Evolutionary conservation across 2,797 vertebrate genomes (phyloP).

Genomic region (Sebastes matsubarae): DNA sequence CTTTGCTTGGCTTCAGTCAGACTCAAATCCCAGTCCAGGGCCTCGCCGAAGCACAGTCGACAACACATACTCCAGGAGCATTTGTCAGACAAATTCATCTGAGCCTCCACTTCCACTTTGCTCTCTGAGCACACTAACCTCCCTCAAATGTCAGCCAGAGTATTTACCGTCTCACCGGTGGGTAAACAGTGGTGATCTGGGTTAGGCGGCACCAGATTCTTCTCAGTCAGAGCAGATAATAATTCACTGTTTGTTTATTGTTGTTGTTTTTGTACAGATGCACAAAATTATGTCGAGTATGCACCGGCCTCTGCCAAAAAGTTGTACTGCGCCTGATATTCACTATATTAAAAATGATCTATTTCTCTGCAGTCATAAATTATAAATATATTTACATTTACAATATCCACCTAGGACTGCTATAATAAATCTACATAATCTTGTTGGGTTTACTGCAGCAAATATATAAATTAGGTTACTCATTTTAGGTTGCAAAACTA

Average conservation of each 20-base stretch:
- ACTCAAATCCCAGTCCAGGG: conserved; percentile 76
- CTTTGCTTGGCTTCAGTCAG: conserved; percentile 73
- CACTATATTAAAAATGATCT: conserved; percentile 50
- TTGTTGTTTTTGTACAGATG: conserved; percentile 25
- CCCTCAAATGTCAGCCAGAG: conserved; percentile 70
- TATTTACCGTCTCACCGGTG: conserved; percentile 61
- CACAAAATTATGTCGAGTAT: conserved; percentile 47
- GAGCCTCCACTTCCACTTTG: conserved; percentile 65
- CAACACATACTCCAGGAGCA: conserved; percentile 74
- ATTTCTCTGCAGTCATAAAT: conserved; percentile 66
- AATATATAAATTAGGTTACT: conserved; percentile 61
- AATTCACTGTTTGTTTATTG: conserved; percentile 40
- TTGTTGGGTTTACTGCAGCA: conserved; percentile 61
- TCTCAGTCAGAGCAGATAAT: conserved; percentile 56
- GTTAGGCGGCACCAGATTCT: conserved; percentile 46
- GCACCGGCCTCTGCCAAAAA: conserved; percentile 41
- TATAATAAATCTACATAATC: conserved; percentile 63
- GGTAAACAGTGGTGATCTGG: conserved; percentile 67
- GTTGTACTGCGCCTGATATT: conserved; percentile 20
- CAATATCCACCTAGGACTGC: conserved; percentile 59
- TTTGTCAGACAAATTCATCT: conserved; percentile 77
- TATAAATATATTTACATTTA: conserved; percentile 72
- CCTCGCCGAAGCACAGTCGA: conserved; percentile 66
- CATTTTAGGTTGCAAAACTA: conserved; percentile 58
- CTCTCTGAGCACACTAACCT: conserved; percentile 70